These are phyloP conservation scores for Gavialis gangeticus DNA, from an alignment of 2,113 vertebrate genomes.

Conservation along the genomic window DNA sequence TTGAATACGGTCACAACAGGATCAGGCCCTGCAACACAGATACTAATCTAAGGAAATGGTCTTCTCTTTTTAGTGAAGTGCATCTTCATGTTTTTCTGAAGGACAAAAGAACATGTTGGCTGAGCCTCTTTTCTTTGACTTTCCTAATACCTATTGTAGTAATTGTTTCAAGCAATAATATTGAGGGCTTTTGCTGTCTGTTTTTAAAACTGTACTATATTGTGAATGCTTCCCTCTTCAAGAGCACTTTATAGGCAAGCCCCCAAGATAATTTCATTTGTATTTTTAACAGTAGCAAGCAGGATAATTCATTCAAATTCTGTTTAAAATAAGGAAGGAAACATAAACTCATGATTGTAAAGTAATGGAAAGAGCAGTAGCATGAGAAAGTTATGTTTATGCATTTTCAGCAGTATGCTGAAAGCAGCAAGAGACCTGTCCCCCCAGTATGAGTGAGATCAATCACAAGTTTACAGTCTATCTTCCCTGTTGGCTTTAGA, in stretches of 20 bases:
- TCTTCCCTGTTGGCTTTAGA: not conserved
- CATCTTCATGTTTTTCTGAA: not conserved
- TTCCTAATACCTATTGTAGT: not conserved
- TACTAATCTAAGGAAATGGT: not conserved
- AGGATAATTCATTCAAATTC: not conserved
- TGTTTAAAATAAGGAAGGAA: not conserved
- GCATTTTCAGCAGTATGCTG: not conserved
- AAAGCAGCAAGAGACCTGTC: not conserved
- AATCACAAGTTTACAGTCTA: not conserved
- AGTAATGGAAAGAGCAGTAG: not conserved
- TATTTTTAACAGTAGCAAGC: not conserved
- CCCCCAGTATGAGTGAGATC: not conserved
- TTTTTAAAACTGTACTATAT: not conserved
- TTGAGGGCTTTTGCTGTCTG: not conserved
- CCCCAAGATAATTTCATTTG: constrained; percentile 8
- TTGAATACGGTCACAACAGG: not conserved
- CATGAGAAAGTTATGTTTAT: not conserved
- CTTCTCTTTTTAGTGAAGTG: not conserved
- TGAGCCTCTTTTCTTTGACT: not conserved
- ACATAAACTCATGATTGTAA: not conserved
- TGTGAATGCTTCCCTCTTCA: not conserved
- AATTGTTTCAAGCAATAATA: not conserved
- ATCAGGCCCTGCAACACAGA: not conserved
- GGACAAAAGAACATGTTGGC: not conserved
- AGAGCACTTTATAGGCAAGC: not conserved